Evolutionary conservation across 2,113 vertebrate species (phyloP).

Genomic region (Romanogobio albipinnatus): DNA sequence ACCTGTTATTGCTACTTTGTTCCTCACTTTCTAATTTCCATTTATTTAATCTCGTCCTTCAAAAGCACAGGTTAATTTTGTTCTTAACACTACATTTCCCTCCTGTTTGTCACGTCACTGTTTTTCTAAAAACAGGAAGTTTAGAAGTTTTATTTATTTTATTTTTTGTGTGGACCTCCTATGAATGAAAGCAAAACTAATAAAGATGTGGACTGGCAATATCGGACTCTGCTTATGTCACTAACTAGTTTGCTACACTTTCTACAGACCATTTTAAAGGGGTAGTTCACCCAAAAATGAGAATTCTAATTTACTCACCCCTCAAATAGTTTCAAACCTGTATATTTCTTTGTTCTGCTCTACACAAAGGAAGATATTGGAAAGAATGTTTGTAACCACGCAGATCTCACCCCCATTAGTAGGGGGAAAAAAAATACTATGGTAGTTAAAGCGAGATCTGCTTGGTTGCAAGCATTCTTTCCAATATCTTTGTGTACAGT

Average conservation of each 20-base stretch:
- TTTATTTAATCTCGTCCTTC: neutral
- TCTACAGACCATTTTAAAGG: neutral
- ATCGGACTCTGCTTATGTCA: neutral
- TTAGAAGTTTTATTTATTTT: slow-evolving; percentile 59
- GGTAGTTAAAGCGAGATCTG: no score
- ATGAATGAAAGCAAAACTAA: slow-evolving; percentile 65
- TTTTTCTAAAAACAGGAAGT: slow-evolving; percentile 60
- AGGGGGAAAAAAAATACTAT: no score
- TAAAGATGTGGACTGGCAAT: slow-evolving; percentile 70
- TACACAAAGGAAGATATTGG: no score
- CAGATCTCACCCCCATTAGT: no score
- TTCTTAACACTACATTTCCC: neutral
- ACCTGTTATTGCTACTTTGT: slow-evolving; percentile 11
- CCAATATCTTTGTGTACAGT: no score
- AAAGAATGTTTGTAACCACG: no score
- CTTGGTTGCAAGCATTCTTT: no score
- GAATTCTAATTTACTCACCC: no score
- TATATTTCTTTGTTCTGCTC: no score
- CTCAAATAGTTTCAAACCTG: no score
- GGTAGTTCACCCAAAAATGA: no score
- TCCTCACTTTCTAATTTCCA: neutral
- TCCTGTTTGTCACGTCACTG: slow-evolving; percentile 36
- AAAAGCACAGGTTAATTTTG: neutral
- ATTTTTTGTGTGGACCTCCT: slow-evolving; percentile 66
- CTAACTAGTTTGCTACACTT: neutral